Evolutionary conservation across 1,140 invertebrate species (phyloP).

Genomic region (Pemphigus obesinymphae): DNA sequence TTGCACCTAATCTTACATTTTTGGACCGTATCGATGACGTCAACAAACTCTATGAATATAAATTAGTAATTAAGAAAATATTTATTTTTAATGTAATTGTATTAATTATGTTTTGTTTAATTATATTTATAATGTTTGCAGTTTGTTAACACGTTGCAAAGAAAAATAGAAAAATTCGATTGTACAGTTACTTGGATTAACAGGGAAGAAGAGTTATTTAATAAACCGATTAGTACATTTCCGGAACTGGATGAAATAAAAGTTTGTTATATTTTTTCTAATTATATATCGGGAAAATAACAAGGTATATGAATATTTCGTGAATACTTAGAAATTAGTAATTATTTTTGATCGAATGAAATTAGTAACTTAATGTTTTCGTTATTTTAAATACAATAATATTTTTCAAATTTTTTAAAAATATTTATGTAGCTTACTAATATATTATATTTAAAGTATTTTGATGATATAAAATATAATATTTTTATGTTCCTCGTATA

Average conservation of each 20-base stretch:
- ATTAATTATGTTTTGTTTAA: neutral
- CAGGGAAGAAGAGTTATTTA: conserved; percentile 79
- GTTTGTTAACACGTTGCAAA: conserved; percentile 67
- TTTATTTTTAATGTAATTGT: neutral
- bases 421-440: no score
- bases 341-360: no score
- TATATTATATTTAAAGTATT: no score
- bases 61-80: conserved; percentile 47
- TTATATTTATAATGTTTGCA: conserved; percentile 43
- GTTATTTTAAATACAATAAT: no score
- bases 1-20: conserved; percentile 63
- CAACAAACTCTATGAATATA: conserved; percentile 60
- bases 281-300: no score
- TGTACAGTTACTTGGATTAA: conserved; percentile 78
- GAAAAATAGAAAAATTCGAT: conserved; percentile 67
- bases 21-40: conserved; percentile 68
- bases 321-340: no score
- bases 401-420: no score
- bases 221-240: conserved; percentile 69
- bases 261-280: conserved; percentile 47
- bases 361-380: no score
- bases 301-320: no score
- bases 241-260: conserved; percentile 69
- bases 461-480: no score
- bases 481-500: no score